Conservation (phyloP, 2,888 invertebrate species). For the Acronicta psi region DNA sequence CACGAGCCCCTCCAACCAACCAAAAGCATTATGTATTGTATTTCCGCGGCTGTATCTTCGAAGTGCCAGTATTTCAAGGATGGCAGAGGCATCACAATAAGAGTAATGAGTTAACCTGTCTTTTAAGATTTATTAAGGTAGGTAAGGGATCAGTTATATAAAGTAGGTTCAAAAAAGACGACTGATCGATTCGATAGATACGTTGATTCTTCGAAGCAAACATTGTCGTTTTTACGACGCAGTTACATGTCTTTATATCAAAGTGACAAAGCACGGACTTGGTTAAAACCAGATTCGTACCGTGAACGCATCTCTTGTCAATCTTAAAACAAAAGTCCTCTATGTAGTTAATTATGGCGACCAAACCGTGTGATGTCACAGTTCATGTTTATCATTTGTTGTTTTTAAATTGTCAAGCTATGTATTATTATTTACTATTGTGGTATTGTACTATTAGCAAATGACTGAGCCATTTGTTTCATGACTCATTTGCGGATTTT, state of each 20-base stretch:
- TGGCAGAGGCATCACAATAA: constrained; percentile 63
- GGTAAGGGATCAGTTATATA: constrained; percentile 8
- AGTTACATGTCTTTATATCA: too few species aligned
- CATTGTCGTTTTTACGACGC: too few species aligned
- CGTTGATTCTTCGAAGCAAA: too few species aligned
- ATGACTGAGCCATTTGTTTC: constrained; percentile 20
- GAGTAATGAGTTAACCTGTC: constrained; percentile 61
- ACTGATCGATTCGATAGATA: too few species aligned
- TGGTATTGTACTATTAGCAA: not conserved
- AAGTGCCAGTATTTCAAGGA: constrained; percentile 56
- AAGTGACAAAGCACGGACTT: too few species aligned
- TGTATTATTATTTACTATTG: too few species aligned
- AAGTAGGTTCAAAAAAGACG: not conserved
- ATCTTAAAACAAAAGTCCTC: constrained; percentile 11
- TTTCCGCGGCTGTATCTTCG: constrained; percentile 61
- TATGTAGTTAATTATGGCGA: constrained; percentile 4
- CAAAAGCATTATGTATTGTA: constrained; percentile 29
- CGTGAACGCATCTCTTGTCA: not conserved
- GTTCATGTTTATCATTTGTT: constrained; percentile 16
- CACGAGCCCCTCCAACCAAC: constrained; percentile 6
- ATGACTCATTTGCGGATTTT: constrained; percentile 25
- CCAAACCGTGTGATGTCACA: constrained; percentile 19
- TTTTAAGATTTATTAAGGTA: constrained; percentile 38
- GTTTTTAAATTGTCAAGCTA: constrained; percentile 18
- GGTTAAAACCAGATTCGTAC: too few species aligned